These are phyloP conservation scores for Stenichneumon culpator DNA, from an alignment of 2,888 invertebrate genomes.

Conservation along the genomic window DNA sequence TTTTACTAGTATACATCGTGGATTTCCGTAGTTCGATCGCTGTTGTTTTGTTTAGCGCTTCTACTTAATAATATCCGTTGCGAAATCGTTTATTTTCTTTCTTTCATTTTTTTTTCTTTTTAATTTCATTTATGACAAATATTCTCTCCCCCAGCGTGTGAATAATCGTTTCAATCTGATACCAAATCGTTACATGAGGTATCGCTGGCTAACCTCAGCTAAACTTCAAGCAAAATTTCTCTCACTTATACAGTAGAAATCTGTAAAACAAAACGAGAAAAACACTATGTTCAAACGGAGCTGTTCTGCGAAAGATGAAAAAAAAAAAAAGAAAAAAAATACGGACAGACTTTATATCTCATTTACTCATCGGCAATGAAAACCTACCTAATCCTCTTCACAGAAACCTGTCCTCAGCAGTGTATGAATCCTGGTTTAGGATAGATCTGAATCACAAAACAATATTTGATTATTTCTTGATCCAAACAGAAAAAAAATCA, in stretches of 20 bases:
- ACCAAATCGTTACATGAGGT: slow-evolving; percentile 72
- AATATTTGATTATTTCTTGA: background rate
- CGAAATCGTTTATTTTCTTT: slow-evolving; percentile 67
- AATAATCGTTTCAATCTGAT: slow-evolving; percentile 69
- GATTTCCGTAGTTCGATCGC: slow-evolving; percentile 78
- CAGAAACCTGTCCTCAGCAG: slow-evolving; percentile 79
- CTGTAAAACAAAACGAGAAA: slow-evolving; percentile 73
- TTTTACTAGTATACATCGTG: slow-evolving; percentile 81
- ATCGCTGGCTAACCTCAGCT: slow-evolving; percentile 74
- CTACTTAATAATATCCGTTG: slow-evolving; percentile 57
- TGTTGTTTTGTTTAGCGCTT: slow-evolving; percentile 66
- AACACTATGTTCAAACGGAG: slow-evolving; percentile 40
- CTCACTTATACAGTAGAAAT: slow-evolving; percentile 82
- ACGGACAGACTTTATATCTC: slow-evolving; percentile 41
- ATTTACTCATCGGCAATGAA: slow-evolving; percentile 40
- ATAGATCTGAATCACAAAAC: slow-evolving; percentile 80
- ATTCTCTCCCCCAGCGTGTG: slow-evolving; percentile 69
- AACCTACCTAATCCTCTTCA: slow-evolving; percentile 82
- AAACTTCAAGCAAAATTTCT: slow-evolving; percentile 80
- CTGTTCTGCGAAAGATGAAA: slow-evolving; percentile 17
- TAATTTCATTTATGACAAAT: slow-evolving; percentile 70
- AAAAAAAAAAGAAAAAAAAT: slow-evolving; percentile 44
- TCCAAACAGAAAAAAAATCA: too few relatives aligned
- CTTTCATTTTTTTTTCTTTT: slow-evolving; percentile 29
- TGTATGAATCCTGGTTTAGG: slow-evolving; percentile 81